phyloP scores from a whole-genome alignment of 2,113 vertebrate species.

The Sylvicapra grimmia region DNA sequence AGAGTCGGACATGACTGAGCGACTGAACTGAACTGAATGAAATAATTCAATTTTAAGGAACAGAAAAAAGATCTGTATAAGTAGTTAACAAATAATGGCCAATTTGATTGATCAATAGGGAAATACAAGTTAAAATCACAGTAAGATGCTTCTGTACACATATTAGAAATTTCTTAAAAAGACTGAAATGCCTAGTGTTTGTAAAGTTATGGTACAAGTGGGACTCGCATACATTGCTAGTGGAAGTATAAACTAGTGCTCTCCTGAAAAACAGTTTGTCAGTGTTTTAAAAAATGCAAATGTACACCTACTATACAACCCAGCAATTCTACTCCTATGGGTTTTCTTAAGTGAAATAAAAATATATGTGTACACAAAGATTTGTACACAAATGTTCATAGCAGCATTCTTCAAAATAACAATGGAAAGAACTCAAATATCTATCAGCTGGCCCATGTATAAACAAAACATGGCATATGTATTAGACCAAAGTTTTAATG shows the following conservation, averaged over 20 bases:
- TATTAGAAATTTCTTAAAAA: not conserved
- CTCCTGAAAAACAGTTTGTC: not conserved
- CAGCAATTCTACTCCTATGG: not conserved
- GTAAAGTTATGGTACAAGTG: not conserved
- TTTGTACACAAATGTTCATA: not conserved
- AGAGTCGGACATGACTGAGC: no score
- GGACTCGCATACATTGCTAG: not conserved
- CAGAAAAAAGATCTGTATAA: not conserved
- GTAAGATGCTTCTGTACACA: not conserved
- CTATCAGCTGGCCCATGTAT: not conserved
- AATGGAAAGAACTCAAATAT: not conserved
- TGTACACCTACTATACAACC: not conserved
- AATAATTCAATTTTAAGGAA: not conserved
- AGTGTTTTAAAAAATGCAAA: not conserved
- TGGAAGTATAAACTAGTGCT: not conserved
- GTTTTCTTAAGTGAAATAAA: not conserved
- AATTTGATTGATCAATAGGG: not conserved
- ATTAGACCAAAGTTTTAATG: not conserved
- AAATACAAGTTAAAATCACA: not conserved
- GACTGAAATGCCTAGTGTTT: not conserved
- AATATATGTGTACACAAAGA: not conserved
- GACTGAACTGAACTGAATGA: no score
- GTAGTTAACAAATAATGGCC: not conserved
- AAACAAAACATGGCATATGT: not conserved
- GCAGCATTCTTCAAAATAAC: not conserved